Evolutionary conservation across 2,113 vertebrate genomes (phyloP).

Genomic region (Laticauda colubrina): DNA sequence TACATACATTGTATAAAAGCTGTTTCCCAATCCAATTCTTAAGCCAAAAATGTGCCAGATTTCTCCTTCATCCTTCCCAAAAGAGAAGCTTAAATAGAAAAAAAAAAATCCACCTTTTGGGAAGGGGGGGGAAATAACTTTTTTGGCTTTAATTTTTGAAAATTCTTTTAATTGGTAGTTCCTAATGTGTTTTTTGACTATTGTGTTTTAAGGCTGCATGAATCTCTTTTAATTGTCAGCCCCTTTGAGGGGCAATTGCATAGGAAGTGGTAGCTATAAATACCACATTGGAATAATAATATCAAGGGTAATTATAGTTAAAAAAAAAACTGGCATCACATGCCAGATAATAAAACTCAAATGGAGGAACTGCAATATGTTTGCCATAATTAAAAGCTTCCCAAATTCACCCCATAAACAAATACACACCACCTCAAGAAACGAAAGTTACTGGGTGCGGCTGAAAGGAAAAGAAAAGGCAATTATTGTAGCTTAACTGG

Average conservation of each 20-base stretch:
- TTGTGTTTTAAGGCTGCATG: background rate
- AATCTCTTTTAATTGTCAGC: background rate
- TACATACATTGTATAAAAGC: background rate
- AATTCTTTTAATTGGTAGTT: background rate
- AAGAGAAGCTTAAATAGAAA: background rate
- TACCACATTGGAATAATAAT: background rate
- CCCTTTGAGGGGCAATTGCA: background rate
- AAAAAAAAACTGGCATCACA: background rate
- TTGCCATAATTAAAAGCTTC: background rate
- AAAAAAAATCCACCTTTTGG: background rate
- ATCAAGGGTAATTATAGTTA: background rate
- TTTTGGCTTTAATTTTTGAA: background rate
- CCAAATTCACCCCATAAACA: background rate
- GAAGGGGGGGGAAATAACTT: accelerated
- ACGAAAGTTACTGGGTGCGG: background rate
- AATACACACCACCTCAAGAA: background rate
- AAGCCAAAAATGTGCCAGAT: background rate
- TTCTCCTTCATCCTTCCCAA: background rate
- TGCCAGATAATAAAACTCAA: background rate
- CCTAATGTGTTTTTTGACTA: background rate
- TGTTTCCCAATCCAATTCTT: background rate
- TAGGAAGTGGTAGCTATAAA: background rate
- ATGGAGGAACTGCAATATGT: background rate
- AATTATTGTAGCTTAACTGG: background rate
- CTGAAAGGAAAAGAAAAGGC: background rate